Conservation (phyloP, 2,888 invertebrate species). For the Hermodice carunculata region DNA sequence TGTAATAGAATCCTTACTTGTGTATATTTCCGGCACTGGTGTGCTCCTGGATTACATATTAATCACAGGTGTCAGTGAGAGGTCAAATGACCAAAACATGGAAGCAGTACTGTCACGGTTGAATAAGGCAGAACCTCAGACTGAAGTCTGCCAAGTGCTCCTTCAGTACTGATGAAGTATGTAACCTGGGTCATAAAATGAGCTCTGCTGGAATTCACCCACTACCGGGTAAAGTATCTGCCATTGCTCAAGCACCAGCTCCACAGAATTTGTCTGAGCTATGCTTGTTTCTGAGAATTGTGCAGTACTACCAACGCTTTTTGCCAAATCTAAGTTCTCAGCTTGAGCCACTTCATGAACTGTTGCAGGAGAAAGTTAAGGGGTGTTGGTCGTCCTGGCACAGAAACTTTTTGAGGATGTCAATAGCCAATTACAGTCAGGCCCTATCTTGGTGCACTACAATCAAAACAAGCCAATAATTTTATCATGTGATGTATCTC, state of each 20-base stretch:
- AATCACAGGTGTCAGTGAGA: not conserved
- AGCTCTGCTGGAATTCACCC: not conserved
- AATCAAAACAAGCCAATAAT: constrained; percentile 6
- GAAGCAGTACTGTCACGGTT: not conserved
- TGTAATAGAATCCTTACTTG: too few species aligned
- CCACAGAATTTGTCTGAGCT: not conserved
- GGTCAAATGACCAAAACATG: not conserved
- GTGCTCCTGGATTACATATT: not conserved
- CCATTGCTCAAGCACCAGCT: not conserved
- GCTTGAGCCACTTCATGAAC: not conserved
- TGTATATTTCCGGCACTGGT: too few species aligned
- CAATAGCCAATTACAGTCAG: not conserved
- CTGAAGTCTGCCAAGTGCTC: not conserved
- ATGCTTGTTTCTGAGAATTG: not conserved
- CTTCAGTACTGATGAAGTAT: not conserved
- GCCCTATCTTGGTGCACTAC: constrained; percentile 1
- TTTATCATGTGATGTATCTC: not conserved
- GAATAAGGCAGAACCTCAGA: not conserved
- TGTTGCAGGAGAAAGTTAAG: not conserved
- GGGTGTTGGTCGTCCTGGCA: not conserved
- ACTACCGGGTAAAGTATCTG: not conserved
- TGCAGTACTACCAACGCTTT: not conserved
- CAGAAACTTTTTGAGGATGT: not conserved
- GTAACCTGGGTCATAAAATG: not conserved
- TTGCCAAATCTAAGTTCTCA: not conserved